Evolutionary conservation across 2,113 vertebrate genomes (phyloP).

Genomic region (Perca fluviatilis): DNA sequence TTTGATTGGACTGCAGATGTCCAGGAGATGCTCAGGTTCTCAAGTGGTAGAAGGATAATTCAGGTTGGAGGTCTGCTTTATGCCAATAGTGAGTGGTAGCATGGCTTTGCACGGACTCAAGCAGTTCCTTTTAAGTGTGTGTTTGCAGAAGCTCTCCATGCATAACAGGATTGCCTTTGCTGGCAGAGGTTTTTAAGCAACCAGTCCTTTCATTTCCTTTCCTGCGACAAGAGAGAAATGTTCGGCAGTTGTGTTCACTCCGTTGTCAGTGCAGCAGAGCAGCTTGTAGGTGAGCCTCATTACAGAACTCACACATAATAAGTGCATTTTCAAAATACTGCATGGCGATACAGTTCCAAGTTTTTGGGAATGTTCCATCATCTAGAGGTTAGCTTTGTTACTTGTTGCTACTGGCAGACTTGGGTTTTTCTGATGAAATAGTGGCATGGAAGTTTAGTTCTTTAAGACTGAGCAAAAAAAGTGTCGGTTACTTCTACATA

Average conservation of each 20-base stretch:
- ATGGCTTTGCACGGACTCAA: conserved; percentile 7
- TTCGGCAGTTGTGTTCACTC: too few relatives aligned
- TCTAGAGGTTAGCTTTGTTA: too few relatives aligned
- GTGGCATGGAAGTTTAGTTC: neutral
- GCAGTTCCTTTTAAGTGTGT: neutral
- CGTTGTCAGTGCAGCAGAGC: too few relatives aligned
- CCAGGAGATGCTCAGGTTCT: conserved; percentile 16
- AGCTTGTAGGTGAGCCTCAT: too few relatives aligned
- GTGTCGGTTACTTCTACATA: neutral
- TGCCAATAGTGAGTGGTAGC: conserved; percentile 11
- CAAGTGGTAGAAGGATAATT: neutral
- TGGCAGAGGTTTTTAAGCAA: neutral
- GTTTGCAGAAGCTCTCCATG: neutral
- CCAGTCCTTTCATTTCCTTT: neutral
- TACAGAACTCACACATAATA: too few relatives aligned
- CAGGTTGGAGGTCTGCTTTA: neutral
- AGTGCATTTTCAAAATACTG: neutral
- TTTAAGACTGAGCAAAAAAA: neutral
- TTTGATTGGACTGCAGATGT: conserved; percentile 30
- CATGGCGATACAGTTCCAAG: neutral
- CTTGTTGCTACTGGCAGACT: neutral
- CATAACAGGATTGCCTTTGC: conserved; percentile 14
- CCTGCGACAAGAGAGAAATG: neutral
- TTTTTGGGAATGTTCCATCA: neutral
- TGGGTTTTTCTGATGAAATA: neutral